Percentiles rank a stretch among this genome's conserved stretches.
These are phyloP conservation scores for Parasteatoda lunata DNA, from an alignment of 2,888 invertebrate genomes.

Conservation along the genomic window DNA sequence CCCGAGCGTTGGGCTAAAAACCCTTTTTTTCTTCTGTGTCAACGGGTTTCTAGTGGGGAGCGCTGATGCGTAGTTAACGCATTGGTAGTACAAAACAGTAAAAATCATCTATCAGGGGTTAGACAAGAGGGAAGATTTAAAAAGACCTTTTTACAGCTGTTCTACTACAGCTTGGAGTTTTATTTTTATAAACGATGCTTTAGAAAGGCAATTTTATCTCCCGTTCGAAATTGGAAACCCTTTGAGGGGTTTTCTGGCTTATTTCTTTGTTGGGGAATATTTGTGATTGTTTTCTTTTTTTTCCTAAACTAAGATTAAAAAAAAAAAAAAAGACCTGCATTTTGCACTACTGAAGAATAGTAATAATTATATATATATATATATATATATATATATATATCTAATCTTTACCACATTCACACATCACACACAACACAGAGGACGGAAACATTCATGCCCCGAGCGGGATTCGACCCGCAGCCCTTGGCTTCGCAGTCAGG, in stretches of 20 bases:
- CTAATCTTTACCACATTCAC: too few species aligned
- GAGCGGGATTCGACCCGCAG: too few species aligned
- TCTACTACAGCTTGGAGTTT: neutral
- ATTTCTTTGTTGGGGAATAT: too few species aligned
- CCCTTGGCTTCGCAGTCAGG: too few species aligned
- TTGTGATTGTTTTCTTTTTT: too few species aligned
- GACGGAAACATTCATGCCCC: too few species aligned
- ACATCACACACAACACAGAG: too few species aligned
- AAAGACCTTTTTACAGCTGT: slow-evolving; percentile 22
- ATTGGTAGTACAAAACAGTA: slow-evolving; percentile 19
- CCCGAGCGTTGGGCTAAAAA: slow-evolving; percentile 35
- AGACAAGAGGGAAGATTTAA: slow-evolving; percentile 16
- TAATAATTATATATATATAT: too few species aligned
- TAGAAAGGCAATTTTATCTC: slow-evolving; percentile 17
- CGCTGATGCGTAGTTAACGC: slow-evolving; percentile 1
- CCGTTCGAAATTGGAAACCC: slow-evolving; percentile 10
- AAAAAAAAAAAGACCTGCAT: too few species aligned
- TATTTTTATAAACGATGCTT: slow-evolving; percentile 38
- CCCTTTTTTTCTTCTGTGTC: slow-evolving; percentile 30
- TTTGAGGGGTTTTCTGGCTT: neutral
- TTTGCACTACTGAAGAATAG: too few species aligned
- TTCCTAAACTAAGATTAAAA: too few species aligned
- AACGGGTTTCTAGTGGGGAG: slow-evolving; percentile 19
- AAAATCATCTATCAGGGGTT: slow-evolving; percentile 48
- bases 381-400: too few species aligned